A percentile compares a stretch with the other conserved stretches of the same genome.
Conservation (phyloP, 2,797 vertebrate species). For the Typhlichthys subterraneus region DNA sequence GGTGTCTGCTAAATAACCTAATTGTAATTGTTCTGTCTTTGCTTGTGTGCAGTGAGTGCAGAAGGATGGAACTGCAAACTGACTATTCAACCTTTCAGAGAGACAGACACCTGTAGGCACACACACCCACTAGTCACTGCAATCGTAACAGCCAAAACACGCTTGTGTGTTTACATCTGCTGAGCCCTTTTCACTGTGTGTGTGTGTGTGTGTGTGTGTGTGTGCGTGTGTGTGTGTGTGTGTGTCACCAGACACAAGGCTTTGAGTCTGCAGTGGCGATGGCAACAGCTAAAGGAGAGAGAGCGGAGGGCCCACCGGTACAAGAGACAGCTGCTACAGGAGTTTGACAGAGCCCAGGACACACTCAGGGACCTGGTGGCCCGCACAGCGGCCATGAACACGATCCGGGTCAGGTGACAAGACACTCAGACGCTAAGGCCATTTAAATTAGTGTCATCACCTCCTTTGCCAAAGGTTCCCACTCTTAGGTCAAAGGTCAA, state of each 20-base stretch:
- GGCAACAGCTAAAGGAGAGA: slow-evolving; percentile 69
- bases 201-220: neutral
- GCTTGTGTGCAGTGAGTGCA: slow-evolving; percentile 25
- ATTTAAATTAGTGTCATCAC: neutral
- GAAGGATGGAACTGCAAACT: slow-evolving; percentile 22
- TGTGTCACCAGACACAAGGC: slow-evolving; percentile 40
- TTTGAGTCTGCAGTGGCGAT: slow-evolving; percentile 59
- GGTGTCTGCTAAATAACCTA: no score
- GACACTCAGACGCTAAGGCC: slow-evolving; percentile 6
- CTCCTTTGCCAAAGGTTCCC: no score
- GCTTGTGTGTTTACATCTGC: neutral
- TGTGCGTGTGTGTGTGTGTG: slow-evolving; percentile 7
- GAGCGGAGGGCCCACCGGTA: slow-evolving; percentile 59
- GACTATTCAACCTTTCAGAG: slow-evolving; percentile 28
- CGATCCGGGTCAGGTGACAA: slow-evolving; percentile 64
- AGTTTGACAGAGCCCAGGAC: slow-evolving; percentile 76
- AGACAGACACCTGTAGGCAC: slow-evolving; percentile 50
- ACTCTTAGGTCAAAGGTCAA: no score
- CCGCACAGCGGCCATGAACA: slow-evolving; percentile 70
- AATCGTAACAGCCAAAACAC: neutral
- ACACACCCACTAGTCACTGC: neutral
- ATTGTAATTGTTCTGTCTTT: neutral
- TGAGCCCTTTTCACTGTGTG: neutral
- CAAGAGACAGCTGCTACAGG: slow-evolving; percentile 73
- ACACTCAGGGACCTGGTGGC: slow-evolving; percentile 67